These are phyloP conservation scores for Patiria miniata DNA, from an alignment of 35 echinoderm and acorn worm genomes.

Conservation along the genomic window DNA sequence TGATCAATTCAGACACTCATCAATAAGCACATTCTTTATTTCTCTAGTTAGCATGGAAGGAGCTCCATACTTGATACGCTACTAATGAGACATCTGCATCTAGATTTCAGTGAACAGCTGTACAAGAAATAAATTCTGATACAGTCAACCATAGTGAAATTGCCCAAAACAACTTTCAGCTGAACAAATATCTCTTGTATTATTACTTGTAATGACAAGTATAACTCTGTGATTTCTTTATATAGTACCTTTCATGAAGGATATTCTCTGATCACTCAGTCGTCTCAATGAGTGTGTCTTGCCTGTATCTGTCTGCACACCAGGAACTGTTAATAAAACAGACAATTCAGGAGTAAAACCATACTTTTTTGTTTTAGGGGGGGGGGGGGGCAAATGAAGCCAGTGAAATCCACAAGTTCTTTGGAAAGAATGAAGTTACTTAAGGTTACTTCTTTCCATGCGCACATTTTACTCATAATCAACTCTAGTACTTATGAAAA, in stretches of 20 bases:
- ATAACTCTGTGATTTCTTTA: background rate
- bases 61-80: too few species aligned
- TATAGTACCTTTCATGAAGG: background rate
- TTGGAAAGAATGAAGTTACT: background rate
- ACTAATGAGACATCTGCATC: too few species aligned
- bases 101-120: too few species aligned
- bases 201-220: too few species aligned
- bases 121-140: too few species aligned
- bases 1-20: too few species aligned
- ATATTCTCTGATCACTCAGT: slow-evolving; percentile 3
- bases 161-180: too few species aligned
- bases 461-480: background rate
- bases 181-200: too few species aligned
- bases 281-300: background rate
- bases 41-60: too few species aligned
- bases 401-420: background rate
- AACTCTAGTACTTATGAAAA: background rate
- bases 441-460: background rate
- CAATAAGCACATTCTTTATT: too few species aligned
- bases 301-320: background rate
- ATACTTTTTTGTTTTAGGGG: background rate
- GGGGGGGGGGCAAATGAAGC: background rate
- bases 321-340: background rate
- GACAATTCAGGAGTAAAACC: background rate
- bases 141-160: too few species aligned